These are phyloP conservation scores for Myxocyprinus asiaticus DNA, from an alignment of 2,113 vertebrate genomes.

Conservation along the genomic window DNA sequence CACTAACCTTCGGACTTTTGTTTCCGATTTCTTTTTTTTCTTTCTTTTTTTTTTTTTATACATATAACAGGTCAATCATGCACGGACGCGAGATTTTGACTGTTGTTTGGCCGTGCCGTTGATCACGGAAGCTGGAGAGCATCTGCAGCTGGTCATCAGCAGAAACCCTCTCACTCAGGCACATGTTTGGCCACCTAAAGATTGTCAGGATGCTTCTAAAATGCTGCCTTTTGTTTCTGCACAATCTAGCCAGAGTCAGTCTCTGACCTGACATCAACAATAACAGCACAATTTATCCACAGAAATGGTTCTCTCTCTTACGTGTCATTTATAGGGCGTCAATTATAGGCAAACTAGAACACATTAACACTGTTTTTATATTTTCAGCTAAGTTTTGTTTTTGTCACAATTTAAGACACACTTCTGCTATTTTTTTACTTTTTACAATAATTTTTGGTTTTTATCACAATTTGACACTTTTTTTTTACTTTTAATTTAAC, in stretches of 20 bases:
- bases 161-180: conserved; percentile 79
- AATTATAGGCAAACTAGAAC: not conserved
- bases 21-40: too few relatives aligned
- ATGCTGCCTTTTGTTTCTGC: conserved; percentile 59
- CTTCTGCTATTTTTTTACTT: too few relatives aligned
- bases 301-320: conserved; percentile 9
- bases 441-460: too few relatives aligned
- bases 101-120: conserved; percentile 92
- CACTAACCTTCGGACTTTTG: too few relatives aligned
- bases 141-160: conserved; percentile 89
- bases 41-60: too few relatives aligned
- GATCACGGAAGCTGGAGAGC: conserved; percentile 85
- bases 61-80: conserved; percentile 85
- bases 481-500: too few relatives aligned
- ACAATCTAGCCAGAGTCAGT: conserved; percentile 71
- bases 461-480: too few relatives aligned
- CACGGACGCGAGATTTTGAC: conserved; percentile 91
- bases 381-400: not conserved
- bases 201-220: conserved; percentile 59
- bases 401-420: too few relatives aligned
- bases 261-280: conserved; percentile 58
- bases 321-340: not conserved
- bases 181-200: conserved; percentile 49
- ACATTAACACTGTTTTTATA: not conserved
- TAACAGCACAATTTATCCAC: not conserved